Percentiles rank a stretch among this genome's conserved stretches.
Evolutionary conservation across 2,888 invertebrate genomes (phyloP).

Genomic region (Napeogenes inachia): DNA sequence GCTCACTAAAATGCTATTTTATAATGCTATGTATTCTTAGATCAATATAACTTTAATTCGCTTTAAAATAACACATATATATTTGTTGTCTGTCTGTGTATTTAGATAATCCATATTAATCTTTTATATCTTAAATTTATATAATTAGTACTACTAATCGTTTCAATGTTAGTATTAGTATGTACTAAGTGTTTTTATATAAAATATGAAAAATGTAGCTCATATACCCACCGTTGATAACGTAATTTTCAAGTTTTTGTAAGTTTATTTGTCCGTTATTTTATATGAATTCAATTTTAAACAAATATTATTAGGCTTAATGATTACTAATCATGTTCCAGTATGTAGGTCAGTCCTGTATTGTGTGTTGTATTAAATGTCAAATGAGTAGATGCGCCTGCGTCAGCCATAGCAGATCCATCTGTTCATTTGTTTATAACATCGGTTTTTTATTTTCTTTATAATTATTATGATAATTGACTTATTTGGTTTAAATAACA

Average conservation of each 20-base stretch:
- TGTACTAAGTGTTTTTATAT: slow-evolving; percentile 63
- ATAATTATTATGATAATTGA: background rate
- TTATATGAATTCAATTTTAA: background rate
- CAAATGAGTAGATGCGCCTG: slow-evolving; percentile 61
- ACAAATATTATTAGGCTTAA: slow-evolving; percentile 10
- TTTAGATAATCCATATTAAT: too few species aligned
- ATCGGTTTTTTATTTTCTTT: slow-evolving; percentile 40
- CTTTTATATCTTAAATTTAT: background rate
- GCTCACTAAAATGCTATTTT: too few species aligned
- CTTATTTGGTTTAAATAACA: too few species aligned
- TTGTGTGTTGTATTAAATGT: slow-evolving; percentile 39
- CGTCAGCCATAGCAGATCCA: slow-evolving; percentile 68
- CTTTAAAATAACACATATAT: too few species aligned
- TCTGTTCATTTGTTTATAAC: slow-evolving; percentile 57
- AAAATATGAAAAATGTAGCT: slow-evolving; percentile 59
- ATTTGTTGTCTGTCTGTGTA: too few species aligned
- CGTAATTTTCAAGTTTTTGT: slow-evolving; percentile 26
- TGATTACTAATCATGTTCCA: slow-evolving; percentile 1
- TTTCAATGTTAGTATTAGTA: background rate
- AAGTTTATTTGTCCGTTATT: slow-evolving; percentile 18
- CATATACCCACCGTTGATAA: slow-evolving; percentile 62
- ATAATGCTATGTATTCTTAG: too few species aligned
- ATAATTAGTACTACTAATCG: background rate
- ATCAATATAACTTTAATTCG: too few species aligned
- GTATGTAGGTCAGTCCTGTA: slow-evolving; percentile 2